phyloP scores from a whole-genome alignment of 2,888 invertebrate species.

The Athalia circularis region DNA sequence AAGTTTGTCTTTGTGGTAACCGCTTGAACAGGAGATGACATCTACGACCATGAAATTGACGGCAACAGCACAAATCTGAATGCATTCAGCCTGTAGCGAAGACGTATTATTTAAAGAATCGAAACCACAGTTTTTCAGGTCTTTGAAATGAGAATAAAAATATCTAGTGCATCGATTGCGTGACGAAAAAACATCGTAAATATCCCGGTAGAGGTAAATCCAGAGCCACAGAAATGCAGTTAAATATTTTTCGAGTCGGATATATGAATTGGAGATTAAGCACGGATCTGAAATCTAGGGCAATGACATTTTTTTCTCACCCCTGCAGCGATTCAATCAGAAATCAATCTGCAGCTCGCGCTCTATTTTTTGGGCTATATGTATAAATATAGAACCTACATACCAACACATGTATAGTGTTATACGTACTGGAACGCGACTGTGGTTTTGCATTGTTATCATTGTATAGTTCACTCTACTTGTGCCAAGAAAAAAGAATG shows the following conservation, averaged over 20 bases:
- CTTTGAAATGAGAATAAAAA: background rate
- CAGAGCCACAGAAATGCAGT: background rate
- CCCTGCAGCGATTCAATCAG: background rate
- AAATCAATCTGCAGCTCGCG: conserved; percentile 1
- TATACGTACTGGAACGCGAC: too few species aligned
- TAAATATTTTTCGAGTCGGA: background rate
- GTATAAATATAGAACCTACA: too few species aligned
- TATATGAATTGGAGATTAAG: background rate
- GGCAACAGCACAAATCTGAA: conserved; percentile 38
- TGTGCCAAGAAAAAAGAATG: too few species aligned
- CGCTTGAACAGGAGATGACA: conserved; percentile 38
- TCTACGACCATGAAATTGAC: conserved; percentile 20
- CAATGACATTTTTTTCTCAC: background rate
- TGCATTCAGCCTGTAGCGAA: background rate
- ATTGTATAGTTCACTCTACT: background rate
- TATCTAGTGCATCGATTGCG: conserved; percentile 11
- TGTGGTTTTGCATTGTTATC: too few species aligned
- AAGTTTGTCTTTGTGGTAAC: conserved; percentile 32
- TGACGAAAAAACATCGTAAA: conserved; percentile 10
- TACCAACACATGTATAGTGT: too few species aligned
- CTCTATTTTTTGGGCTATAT: background rate
- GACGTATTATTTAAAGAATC: conserved; percentile 29
- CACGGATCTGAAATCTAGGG: background rate
- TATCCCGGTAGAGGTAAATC: background rate
- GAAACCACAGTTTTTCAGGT: background rate